These are phyloP conservation scores for Microcaecilia unicolor DNA, from an alignment of 2,797 vertebrate species.

Conservation along the genomic window DNA sequence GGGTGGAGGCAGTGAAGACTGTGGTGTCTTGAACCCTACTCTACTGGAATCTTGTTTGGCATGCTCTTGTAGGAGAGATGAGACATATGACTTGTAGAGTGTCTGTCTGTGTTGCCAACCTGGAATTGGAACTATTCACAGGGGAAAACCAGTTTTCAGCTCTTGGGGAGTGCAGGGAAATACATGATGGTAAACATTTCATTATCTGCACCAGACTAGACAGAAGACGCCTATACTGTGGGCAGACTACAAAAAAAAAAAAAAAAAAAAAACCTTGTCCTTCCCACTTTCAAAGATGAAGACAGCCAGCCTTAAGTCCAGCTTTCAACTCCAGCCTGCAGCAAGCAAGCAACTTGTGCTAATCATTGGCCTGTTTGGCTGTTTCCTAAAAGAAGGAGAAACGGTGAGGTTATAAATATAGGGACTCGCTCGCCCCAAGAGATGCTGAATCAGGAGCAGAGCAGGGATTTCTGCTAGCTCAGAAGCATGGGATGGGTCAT, in stretches of 20 bases:
- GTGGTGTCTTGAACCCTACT: too few relatives aligned
- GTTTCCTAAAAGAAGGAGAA: conserved; percentile 1
- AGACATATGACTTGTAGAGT: too few relatives aligned
- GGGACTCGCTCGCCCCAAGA: conserved; percentile 1
- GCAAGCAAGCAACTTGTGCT: conserved; percentile 14
- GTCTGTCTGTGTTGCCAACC: too few relatives aligned
- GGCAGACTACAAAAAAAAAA: conserved; percentile 5
- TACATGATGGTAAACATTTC: conserved; percentile 14
- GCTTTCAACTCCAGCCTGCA: conserved; percentile 11
- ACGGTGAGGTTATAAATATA: conserved; percentile 13
- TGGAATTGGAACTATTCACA: too few relatives aligned
- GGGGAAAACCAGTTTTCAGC: too few relatives aligned
- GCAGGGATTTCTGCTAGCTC: not conserved
- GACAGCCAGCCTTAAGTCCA: conserved; percentile 25
- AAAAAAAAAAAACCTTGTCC: conserved; percentile 3
- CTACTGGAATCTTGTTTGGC: too few relatives aligned
- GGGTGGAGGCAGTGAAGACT: too few relatives aligned
- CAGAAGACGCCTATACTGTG: conserved; percentile 1
- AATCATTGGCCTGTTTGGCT: conserved; percentile 6
- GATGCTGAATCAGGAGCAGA: conserved; percentile 1
- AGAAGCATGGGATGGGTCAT: not conserved
- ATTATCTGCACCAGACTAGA: conserved; percentile 18
- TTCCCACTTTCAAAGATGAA: conserved; percentile 16
- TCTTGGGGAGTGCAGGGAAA: conserved; percentile 2
- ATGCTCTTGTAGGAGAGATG: too few relatives aligned